These are phyloP conservation scores for Steromphala cineraria DNA, from an alignment of 2,888 invertebrate species.

Conservation along the genomic window DNA sequence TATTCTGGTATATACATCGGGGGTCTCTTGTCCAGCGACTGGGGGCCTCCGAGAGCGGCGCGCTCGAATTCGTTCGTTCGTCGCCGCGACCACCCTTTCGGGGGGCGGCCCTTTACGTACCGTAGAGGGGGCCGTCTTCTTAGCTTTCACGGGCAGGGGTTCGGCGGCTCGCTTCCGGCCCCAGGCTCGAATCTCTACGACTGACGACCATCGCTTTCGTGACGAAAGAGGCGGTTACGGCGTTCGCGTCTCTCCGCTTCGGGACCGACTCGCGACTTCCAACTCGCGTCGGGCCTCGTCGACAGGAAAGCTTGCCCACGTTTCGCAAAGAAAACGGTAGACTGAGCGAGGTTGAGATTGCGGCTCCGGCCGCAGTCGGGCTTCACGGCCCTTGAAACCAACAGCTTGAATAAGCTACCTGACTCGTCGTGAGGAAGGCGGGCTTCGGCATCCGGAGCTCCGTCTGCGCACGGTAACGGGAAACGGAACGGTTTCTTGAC, in stretches of 20 bases:
- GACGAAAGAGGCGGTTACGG: background rate
- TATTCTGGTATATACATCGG: too few species aligned
- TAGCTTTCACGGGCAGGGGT: too few species aligned
- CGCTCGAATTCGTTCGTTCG: too few species aligned
- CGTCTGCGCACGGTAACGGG: slow-evolving; percentile 3
- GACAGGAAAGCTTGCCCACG: background rate
- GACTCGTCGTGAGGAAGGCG: background rate
- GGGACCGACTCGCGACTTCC: background rate
- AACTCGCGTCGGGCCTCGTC: background rate
- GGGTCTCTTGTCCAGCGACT: too few species aligned
- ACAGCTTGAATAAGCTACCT: background rate
- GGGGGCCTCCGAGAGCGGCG: too few species aligned
- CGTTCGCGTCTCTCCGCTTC: background rate
- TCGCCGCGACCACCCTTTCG: too few species aligned
- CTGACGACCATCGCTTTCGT: background rate
- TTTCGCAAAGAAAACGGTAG: background rate
- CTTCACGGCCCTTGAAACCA: background rate
- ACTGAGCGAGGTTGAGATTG: background rate
- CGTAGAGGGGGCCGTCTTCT: too few species aligned
- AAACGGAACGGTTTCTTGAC: background rate
- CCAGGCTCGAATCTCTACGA: background rate
- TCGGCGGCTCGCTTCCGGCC: too few species aligned
- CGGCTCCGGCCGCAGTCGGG: background rate
- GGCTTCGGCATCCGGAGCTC: background rate
- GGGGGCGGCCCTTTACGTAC: too few species aligned